Conservation (phyloP, 2,888 invertebrate genomes). For the Amphipyra tragopoginis region DNA sequence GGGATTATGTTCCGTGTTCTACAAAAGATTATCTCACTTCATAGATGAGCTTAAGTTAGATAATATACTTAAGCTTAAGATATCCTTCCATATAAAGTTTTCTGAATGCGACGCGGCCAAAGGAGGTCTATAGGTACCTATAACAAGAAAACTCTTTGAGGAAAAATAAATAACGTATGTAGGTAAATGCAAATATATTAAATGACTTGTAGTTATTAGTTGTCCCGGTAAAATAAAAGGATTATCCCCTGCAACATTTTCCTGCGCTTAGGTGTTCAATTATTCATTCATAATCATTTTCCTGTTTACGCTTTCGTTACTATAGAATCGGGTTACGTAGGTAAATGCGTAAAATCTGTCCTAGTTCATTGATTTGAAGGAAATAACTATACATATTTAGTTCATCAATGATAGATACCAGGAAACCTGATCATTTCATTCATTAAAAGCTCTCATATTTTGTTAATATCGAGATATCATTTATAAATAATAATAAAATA, state of each 20-base stretch:
- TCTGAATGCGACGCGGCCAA: too few species aligned
- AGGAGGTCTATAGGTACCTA: too few species aligned
- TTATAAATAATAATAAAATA: too few species aligned
- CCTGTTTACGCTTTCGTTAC: constrained; percentile 21
- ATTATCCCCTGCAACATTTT: constrained; percentile 22
- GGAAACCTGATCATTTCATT: not conserved
- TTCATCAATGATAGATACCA: not conserved
- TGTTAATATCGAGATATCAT: too few species aligned
- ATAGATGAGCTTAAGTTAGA: too few species aligned
- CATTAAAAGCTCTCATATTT: not conserved
- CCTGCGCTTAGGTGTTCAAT: constrained; percentile 1
- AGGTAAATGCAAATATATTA: constrained; percentile 5
- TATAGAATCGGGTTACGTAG: not conserved
- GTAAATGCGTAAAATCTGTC: constrained; percentile 7
- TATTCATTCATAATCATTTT: constrained; percentile 12
- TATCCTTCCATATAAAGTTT: too few species aligned
- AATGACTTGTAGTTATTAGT: constrained; percentile 12
- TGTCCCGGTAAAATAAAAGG: constrained; percentile 7
- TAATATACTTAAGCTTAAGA: too few species aligned
- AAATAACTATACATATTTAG: too few species aligned
- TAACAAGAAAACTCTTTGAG: not conserved
- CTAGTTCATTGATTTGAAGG: too few species aligned
- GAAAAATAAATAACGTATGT: not conserved
- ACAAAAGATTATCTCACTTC: too few species aligned
- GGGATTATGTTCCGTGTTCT: too few species aligned